A percentile compares a stretch with the other conserved stretches of the same genome.
phyloP scores from a whole-genome alignment of 2,113 vertebrate species.

The Lagopus leucura region DNA sequence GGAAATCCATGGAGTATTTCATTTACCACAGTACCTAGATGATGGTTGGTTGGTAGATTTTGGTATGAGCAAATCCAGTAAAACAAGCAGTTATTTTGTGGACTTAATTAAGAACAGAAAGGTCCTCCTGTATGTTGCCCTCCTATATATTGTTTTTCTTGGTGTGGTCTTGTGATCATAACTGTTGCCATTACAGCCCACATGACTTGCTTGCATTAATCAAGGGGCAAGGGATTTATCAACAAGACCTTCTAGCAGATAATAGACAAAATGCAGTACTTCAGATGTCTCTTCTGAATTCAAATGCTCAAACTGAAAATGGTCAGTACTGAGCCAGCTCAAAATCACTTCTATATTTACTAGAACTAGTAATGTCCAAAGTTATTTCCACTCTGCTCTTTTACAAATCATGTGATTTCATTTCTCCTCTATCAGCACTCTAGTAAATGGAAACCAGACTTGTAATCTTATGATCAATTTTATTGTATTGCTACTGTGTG shows the following conservation, averaged over 20 bases:
- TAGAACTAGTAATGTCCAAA: constrained; percentile 14
- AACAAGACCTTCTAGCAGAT: neutral
- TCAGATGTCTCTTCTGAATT: constrained; percentile 7
- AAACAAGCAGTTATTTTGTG: neutral
- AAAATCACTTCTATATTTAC: neutral
- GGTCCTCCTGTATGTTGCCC: neutral
- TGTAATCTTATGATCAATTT: neutral
- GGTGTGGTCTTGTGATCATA: neutral
- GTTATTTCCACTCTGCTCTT: constrained; percentile 5
- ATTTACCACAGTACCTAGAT: neutral
- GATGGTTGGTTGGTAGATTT: neutral
- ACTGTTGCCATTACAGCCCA: neutral
- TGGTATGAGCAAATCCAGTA: neutral
- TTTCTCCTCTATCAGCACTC: neutral
- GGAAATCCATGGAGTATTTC: constrained; percentile 2
- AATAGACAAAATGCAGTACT: neutral
- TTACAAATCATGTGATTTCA: constrained; percentile 5
- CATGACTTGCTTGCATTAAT: neutral
- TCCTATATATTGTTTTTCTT: neutral
- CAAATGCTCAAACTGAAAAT: neutral
- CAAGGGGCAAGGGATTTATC: neutral
- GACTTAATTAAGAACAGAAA: neutral
- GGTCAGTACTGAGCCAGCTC: neutral
- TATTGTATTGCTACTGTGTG: constrained; percentile 21
- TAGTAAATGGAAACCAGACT: constrained; percentile 44